Conservation (phyloP, 2,797 vertebrate species). For the Lateolabrax maculatus region DNA sequence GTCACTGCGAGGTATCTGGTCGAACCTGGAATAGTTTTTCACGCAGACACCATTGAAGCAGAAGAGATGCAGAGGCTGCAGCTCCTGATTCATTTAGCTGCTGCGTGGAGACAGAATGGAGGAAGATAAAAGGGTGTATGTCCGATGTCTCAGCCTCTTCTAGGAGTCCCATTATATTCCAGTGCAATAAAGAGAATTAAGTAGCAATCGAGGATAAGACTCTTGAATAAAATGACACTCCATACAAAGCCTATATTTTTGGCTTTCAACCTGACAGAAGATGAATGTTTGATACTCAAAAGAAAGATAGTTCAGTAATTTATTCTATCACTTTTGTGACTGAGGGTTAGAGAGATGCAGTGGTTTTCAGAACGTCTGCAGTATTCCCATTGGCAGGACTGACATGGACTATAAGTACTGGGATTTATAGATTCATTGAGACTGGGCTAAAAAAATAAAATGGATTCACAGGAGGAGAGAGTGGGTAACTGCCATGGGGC, state of each 20-base stretch:
- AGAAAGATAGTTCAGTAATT: background rate
- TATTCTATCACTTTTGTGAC: background rate
- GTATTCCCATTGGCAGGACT: background rate
- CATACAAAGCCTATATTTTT: background rate
- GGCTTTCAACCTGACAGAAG: background rate
- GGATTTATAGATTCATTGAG: too few species aligned
- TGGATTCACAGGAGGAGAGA: too few species aligned
- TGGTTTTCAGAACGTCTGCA: background rate
- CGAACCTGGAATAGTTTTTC: slow-evolving; percentile 1
- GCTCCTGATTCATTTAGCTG: slow-evolving; percentile 28
- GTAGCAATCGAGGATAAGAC: slow-evolving; percentile 6
- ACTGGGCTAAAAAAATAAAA: too few species aligned
- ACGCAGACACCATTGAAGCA: slow-evolving; percentile 1
- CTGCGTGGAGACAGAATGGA: slow-evolving; percentile 15
- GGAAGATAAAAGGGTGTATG: slow-evolving; percentile 19
- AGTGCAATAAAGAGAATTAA: slow-evolving; percentile 29
- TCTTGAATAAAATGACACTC: background rate
- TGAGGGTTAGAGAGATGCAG: background rate
- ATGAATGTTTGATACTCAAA: background rate
- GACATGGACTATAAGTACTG: background rate
- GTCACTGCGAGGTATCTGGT: slow-evolving; percentile 4
- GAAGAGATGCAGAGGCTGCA: slow-evolving; percentile 20
- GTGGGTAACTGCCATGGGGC: too few species aligned
- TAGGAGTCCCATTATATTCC: slow-evolving; percentile 29
- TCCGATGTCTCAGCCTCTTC: slow-evolving; percentile 33